phyloP scores from a whole-genome alignment of 2,113 vertebrate species.

The Raja brachyura region DNA sequence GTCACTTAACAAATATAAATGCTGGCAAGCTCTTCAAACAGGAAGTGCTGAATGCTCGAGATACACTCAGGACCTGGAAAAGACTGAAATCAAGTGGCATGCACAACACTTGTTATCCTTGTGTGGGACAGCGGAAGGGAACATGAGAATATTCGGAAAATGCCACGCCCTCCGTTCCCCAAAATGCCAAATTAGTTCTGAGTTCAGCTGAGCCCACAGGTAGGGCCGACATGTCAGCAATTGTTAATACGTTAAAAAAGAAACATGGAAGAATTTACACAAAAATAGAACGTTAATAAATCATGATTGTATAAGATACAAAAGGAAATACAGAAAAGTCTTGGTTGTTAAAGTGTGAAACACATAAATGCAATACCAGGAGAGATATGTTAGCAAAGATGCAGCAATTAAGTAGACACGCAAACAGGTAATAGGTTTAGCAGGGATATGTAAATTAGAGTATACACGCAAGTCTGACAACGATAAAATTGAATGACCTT shows the following conservation, averaged over 20 bases:
- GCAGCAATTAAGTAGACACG: not conserved
- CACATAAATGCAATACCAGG: not conserved
- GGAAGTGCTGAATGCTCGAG: not conserved
- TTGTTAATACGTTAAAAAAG: not conserved
- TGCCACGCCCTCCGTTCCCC: not conserved
- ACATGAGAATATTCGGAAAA: not conserved
- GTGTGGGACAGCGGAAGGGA: not conserved
- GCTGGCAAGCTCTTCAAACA: not conserved
- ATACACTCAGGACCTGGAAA: not conserved
- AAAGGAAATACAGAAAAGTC: not conserved
- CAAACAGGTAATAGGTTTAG: not conserved
- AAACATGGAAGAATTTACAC: not conserved
- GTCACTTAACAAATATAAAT: not conserved
- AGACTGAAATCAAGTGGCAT: not conserved
- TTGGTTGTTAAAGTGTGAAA: not conserved
- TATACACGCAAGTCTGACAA: not conserved
- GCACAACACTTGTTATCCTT: too few relatives aligned
- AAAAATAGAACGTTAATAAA: not conserved
- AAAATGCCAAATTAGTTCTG: not conserved
- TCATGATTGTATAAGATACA: not conserved
- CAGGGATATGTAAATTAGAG: not conserved
- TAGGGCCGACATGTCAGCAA: not conserved
- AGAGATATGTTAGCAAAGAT: not conserved
- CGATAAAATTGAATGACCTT: not conserved
- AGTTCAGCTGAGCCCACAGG: not conserved